A percentile compares a stretch with the other conserved stretches of the same genome.
Evolutionary conservation across 2,113 vertebrate species (phyloP).

Genomic region (Lonchura striata): DNA sequence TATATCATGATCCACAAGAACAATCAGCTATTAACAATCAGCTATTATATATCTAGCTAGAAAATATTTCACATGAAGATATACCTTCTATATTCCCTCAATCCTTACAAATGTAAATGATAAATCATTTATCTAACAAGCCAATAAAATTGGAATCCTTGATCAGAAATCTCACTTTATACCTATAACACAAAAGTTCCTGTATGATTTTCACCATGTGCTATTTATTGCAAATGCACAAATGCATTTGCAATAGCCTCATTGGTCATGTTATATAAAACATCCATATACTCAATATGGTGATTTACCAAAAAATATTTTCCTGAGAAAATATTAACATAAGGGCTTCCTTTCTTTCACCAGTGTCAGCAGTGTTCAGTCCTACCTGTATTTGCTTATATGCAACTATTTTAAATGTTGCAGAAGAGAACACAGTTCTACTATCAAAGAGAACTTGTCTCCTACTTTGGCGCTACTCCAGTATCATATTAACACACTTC

Average conservation of each 20-base stretch:
- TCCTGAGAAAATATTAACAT: neutral
- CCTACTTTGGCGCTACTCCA: neutral
- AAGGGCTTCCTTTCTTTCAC: neutral
- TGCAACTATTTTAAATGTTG: neutral
- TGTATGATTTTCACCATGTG: neutral
- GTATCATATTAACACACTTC: neutral
- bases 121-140: neutral
- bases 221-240: neutral
- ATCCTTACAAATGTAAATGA: neutral
- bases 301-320: neutral
- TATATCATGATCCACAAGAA: fast-evolving
- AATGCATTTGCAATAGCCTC: neutral
- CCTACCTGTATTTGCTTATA: neutral
- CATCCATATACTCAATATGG: neutral
- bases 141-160: neutral
- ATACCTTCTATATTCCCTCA: neutral
- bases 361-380: neutral
- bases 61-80: neutral
- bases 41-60: neutral
- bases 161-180: neutral
- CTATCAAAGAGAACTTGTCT: neutral
- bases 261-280: neutral
- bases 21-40: neutral
- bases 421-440: neutral
- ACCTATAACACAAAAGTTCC: neutral